Conservation (phyloP, 2,888 invertebrate genomes). For the Tyria jacobaeae region DNA sequence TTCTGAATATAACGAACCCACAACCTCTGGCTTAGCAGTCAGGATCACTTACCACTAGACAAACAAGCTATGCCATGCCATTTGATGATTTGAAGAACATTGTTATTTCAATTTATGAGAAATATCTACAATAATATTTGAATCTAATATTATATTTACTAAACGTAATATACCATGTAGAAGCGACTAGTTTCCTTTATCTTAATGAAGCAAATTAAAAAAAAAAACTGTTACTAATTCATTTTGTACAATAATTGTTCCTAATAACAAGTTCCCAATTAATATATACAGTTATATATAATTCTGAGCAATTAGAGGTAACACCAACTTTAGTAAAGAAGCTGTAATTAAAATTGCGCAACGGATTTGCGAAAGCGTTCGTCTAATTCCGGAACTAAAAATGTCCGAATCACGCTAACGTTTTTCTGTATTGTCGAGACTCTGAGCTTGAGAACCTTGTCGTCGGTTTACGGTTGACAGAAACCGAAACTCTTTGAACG, state of each 20-base stretch:
- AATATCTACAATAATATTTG: too few species aligned
- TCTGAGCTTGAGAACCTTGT: too few species aligned
- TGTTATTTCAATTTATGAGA: neutral
- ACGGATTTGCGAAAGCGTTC: slow-evolving; percentile 40
- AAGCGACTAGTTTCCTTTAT: too few species aligned
- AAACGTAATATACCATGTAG: too few species aligned
- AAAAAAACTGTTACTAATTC: neutral
- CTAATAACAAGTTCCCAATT: slow-evolving; percentile 7
- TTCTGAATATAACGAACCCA: too few species aligned
- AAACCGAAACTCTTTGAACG: too few species aligned
- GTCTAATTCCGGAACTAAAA: slow-evolving; percentile 31
- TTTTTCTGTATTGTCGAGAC: slow-evolving; percentile 25
- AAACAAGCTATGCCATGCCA: too few species aligned
- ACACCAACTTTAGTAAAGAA: slow-evolving; percentile 11
- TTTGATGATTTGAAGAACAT: neutral
- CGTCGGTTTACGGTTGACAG: too few species aligned
- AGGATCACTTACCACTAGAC: too few species aligned
- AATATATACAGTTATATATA: slow-evolving; percentile 19
- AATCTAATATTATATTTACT: too few species aligned
- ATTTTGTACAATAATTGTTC: neutral
- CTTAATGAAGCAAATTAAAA: neutral
- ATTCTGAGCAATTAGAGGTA: slow-evolving; percentile 18
- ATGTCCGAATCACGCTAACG: slow-evolving; percentile 23
- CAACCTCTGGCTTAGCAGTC: too few species aligned
- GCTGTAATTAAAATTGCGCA: slow-evolving; percentile 23